Percentiles rank a stretch among this genome's conserved stretches.
These are phyloP conservation scores for Hyaena hyaena DNA, from an alignment of 2,113 vertebrate genomes.

Conservation along the genomic window DNA sequence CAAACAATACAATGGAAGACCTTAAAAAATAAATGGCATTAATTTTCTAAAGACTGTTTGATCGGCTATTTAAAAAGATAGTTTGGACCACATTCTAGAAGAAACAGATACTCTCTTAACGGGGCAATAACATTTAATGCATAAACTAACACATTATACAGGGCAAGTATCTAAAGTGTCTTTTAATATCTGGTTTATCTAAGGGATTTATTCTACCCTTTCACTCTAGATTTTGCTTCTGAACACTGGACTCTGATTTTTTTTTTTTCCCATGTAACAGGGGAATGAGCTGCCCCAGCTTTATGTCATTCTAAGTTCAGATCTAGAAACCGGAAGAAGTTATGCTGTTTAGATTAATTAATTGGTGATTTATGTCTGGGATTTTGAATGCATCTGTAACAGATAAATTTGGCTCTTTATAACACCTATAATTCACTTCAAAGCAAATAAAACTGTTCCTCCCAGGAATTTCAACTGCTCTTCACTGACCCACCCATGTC, in stretches of 20 bases:
- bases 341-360: not conserved
- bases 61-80: not conserved
- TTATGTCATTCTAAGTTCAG: conserved; percentile 25
- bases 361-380: conserved; percentile 7
- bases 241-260: not conserved
- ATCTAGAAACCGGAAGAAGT: not conserved
- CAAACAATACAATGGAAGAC: not conserved
- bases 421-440: conserved; percentile 38
- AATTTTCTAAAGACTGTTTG: not conserved
- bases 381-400: conserved; percentile 37
- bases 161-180: not conserved
- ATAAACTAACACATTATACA: not conserved
- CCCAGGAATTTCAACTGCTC: not conserved
- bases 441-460: conserved; percentile 40
- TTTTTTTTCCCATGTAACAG: not conserved
- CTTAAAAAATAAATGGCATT: conserved; percentile 9
- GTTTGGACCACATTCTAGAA: not conserved
- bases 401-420: conserved; percentile 4
- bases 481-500: not conserved
- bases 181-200: not conserved
- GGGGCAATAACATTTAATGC: not conserved
- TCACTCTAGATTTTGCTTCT: not conserved
- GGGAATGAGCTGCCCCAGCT: not conserved
- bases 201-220: not conserved
- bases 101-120: conserved; percentile 40